phyloP scores from a whole-genome alignment of 2,888 invertebrate genomes.

The Drosophila quinaria region DNA sequence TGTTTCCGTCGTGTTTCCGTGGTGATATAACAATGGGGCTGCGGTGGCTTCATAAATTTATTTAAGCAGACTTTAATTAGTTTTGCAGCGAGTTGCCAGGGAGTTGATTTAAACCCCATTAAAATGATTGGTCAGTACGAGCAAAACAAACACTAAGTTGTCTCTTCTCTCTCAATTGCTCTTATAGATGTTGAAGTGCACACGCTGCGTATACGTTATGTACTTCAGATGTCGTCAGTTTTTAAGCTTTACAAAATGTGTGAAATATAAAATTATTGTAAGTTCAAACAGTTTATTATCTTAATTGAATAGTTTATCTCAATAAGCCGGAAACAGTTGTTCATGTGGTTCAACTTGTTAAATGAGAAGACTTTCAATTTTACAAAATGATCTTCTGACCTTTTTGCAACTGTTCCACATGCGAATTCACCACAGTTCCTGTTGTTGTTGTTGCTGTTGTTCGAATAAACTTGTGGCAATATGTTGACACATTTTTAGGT shows the following conservation, averaged over 20 bases:
- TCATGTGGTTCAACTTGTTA: neutral
- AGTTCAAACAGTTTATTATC: neutral
- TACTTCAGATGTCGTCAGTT: neutral
- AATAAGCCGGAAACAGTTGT: neutral
- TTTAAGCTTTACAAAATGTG: neutral
- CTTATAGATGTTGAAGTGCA: constrained; percentile 17
- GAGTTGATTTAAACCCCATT: constrained; percentile 43
- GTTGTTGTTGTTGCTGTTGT: neutral
- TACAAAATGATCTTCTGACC: neutral
- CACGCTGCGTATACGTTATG: constrained; percentile 30
- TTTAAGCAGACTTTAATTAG: constrained; percentile 65
- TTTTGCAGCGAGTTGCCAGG: constrained; percentile 34
- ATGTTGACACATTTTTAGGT: constrained; percentile 48
- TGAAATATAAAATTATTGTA: neutral
- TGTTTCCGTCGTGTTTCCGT: constrained; percentile 17
- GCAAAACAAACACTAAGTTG: neutral
- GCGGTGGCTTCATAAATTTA: constrained; percentile 47
- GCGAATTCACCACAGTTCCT: neutral
- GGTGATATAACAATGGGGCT: constrained; percentile 39
- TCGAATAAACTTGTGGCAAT: constrained; percentile 33
- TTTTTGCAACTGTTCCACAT: neutral
- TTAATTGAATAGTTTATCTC: neutral
- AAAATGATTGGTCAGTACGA: constrained; percentile 29
- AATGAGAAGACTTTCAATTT: neutral
- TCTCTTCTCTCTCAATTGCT: constrained; percentile 1